Percentiles rank a stretch among this genome's conserved stretches.
Conservation (phyloP, 2,888 invertebrate species). For the Netelia melanura region DNA sequence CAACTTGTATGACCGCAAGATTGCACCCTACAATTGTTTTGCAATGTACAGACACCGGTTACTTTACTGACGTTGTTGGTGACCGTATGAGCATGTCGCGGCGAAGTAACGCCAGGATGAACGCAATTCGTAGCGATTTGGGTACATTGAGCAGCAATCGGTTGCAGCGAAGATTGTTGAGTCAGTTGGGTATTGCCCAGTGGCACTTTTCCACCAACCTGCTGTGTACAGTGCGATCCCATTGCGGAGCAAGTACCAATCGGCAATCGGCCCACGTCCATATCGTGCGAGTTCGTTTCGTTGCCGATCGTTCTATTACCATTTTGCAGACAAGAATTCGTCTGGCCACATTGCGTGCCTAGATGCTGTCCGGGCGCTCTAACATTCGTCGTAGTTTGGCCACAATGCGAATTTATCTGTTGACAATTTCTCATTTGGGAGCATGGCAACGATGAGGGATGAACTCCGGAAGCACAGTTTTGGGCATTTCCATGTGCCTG, state of each 20-base stretch:
- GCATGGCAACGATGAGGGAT: conserved; percentile 62
- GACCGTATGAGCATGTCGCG: conserved; percentile 64
- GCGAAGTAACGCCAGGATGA: conserved; percentile 73
- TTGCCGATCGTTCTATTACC: conserved; percentile 62
- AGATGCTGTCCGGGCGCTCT: conserved; percentile 80
- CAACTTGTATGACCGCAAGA: conserved; percentile 74
- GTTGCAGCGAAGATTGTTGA: conserved; percentile 71
- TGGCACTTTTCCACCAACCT: conserved; percentile 32
- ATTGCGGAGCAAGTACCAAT: conserved; percentile 84
- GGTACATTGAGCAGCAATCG: conserved; percentile 70
- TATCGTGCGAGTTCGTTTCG: conserved; percentile 54
- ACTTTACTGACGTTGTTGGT: conserved; percentile 48
- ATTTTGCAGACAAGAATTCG: conserved; percentile 70
- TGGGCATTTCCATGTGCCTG: conserved; percentile 73
- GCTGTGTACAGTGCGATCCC: conserved; percentile 75
- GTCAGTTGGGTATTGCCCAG: conserved; percentile 73
- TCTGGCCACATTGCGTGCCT: conserved; percentile 72
- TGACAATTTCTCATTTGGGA: conserved; percentile 76
- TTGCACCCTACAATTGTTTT: conserved; percentile 74
- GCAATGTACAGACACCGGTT: conserved; percentile 76
- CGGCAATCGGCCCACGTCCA: conserved; percentile 78
- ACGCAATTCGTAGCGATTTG: conserved; percentile 72
- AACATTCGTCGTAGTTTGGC: conserved; percentile 84
- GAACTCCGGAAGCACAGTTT: conserved; percentile 72
- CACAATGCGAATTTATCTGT: conserved; percentile 78